Evolutionary conservation across 2,797 vertebrate genomes (phyloP).

Genomic region (Gorsachius magnificus): DNA sequence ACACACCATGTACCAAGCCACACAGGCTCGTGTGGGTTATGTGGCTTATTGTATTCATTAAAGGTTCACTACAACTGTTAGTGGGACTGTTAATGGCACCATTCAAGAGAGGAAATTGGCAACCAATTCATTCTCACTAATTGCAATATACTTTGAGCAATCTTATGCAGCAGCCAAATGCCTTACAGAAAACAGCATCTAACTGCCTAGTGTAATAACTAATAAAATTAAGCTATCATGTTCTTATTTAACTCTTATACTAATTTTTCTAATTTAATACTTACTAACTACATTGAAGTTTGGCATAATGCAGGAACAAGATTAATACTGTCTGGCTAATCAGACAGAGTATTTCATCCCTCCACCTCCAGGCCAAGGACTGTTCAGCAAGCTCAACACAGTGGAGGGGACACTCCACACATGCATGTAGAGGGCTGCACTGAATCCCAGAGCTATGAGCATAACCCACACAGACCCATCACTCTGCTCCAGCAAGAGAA

Average conservation of each 20-base stretch:
- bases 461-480: not conserved
- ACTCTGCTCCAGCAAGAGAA: not conserved
- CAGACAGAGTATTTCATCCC: not conserved
- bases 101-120: not conserved
- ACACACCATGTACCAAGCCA: not conserved
- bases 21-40: not conserved
- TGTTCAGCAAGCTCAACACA: not conserved
- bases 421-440: not conserved
- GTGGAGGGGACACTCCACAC: not conserved
- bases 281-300: not conserved
- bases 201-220: not conserved
- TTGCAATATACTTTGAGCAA: not conserved
- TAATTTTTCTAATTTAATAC: not conserved
- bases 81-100: not conserved
- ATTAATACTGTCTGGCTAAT: not conserved
- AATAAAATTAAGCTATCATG: not conserved
- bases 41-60: slow-evolving; percentile 21
- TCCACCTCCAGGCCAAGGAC: not conserved
- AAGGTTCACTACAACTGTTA: not conserved
- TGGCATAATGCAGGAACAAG: not conserved
- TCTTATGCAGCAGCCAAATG: not conserved
- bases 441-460: not conserved
- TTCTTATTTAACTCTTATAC: not conserved
- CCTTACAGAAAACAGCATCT: not conserved
- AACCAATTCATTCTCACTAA: slow-evolving; percentile 39